phyloP scores from a whole-genome alignment of 2,888 invertebrate genomes.

The Oxystoma pomonae region DNA sequence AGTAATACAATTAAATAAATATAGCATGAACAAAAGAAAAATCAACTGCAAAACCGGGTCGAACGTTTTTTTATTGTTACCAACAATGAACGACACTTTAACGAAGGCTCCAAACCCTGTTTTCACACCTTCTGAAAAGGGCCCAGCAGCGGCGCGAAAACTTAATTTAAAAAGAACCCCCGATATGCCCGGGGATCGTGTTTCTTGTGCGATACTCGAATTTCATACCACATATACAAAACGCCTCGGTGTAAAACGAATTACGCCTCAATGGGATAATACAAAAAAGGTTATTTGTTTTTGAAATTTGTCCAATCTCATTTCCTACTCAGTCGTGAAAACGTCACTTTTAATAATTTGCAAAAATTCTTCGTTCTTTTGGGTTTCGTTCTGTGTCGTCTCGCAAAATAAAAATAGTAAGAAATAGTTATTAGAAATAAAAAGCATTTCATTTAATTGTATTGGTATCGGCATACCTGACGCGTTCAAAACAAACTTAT shows the following conservation, averaged over 20 bases:
- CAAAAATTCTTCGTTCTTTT: too few species aligned
- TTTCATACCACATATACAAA: not conserved
- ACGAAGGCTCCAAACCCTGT: not conserved
- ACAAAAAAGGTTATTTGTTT: not conserved
- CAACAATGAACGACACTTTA: not conserved
- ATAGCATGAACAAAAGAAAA: not conserved
- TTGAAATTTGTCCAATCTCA: not conserved
- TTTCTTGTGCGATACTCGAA: not conserved
- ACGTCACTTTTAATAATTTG: not conserved
- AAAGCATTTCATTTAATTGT: too few species aligned
- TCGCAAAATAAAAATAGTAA: too few species aligned
- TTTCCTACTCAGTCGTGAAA: not conserved
- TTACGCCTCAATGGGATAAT: not conserved
- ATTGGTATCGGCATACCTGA: too few species aligned
- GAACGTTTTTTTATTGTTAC: not conserved
- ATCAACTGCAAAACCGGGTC: not conserved
- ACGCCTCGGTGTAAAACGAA: not conserved
- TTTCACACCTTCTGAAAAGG: constrained; percentile 3
- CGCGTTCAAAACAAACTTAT: too few species aligned
- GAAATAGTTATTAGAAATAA: too few species aligned
- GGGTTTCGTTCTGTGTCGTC: too few species aligned
- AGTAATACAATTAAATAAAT: too few species aligned
- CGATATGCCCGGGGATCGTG: not conserved
- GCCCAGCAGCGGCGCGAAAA: constrained; percentile 3
- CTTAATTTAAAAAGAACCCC: constrained; percentile 4